A percentile compares a stretch with the other conserved stretches of the same genome.
phyloP scores from a whole-genome alignment of 1,140 invertebrate species.

The Drosophila triauraria region DNA sequence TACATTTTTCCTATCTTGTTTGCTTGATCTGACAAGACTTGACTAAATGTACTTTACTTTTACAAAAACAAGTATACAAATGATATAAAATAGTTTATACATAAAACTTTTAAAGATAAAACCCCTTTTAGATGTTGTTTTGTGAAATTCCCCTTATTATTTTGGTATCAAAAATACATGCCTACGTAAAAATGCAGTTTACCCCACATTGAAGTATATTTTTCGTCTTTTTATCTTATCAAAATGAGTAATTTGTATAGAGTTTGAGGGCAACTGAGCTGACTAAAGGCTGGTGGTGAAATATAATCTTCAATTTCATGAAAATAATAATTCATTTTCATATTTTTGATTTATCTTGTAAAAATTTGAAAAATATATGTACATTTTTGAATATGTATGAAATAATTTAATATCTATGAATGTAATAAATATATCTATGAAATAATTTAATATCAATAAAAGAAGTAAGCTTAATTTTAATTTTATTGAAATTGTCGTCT shows the following conservation, averaged over 20 bases:
- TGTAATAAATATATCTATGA: no score
- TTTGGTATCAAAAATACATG: background rate
- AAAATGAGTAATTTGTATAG: slow-evolving; percentile 16
- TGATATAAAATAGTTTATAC: background rate
- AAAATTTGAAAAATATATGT: no score
- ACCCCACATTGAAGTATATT: slow-evolving; percentile 1
- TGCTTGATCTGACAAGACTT: background rate
- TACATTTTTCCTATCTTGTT: background rate
- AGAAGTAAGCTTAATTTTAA: background rate
- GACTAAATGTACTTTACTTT: background rate
- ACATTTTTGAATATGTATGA: no score
- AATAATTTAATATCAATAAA: background rate
- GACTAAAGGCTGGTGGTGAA: slow-evolving; percentile 12
- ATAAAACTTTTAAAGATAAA: background rate
- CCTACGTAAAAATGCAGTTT: background rate
- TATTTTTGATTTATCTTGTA: no score
- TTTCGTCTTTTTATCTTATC: slow-evolving; percentile 30
- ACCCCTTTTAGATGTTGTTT: background rate
- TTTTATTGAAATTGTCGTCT: background rate
- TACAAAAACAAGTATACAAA: background rate
- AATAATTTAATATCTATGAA: no score
- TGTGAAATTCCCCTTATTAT: background rate
- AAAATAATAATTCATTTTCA: background rate
- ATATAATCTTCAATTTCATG: background rate
- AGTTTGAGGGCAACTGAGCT: background rate